Base-by-base conservation (phyloP, 2,797 vertebrate species). In the Sebastes nivosus region DNA sequence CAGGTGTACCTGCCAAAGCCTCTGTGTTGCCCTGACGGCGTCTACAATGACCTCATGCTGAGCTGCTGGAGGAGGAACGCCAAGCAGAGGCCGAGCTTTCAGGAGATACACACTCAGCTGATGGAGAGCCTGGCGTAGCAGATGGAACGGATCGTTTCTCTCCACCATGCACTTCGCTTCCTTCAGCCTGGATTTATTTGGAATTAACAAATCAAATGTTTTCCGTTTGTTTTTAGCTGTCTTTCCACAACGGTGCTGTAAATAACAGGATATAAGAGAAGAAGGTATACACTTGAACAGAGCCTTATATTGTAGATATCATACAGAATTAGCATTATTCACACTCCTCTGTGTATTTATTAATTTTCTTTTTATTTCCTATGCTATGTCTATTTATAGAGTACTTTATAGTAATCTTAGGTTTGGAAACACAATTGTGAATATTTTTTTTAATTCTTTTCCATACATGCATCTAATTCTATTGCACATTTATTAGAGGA, bases 41-140 rank as follows among this genome's bases (percentile, higher is more conserved):
- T 99, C 86, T 99, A 98, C 94, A 96, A 94, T 78, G 80, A 94
- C 29, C 94, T 99, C 87, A 99, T 99, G 98, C 95, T 98, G 78
- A 97, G 96, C 92, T 98, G 98, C 93, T 99, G 98, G 98, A 96
- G 94, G 93, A 97, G 98, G 88, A 98, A 98, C 29, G 96, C 97
- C 84, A 98, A 98, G 91, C 96, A 97, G 64, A 96, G 98, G 24
- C 97, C 97, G 4, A 97, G 95, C 38, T 99, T 99, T 92, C 96
- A 97, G 87, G 97, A 98, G 67, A 97, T 99, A 79, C 96, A 98
- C 75, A 81, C 89, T 80, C 94, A 95, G 84, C 95, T 99, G 74
- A 95, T 95, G 59, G 96, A 96, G 83, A 94, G 90, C 72, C 86
- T 87, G 76, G 83, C 84, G 6, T 94, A 94, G 89, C 83, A 74